Percentiles rank a stretch among this genome's conserved stretches.
Evolutionary conservation across 92 coral and sea anemone species (phyloP).

Genomic region (Umimayanthus chanpuru): DNA sequence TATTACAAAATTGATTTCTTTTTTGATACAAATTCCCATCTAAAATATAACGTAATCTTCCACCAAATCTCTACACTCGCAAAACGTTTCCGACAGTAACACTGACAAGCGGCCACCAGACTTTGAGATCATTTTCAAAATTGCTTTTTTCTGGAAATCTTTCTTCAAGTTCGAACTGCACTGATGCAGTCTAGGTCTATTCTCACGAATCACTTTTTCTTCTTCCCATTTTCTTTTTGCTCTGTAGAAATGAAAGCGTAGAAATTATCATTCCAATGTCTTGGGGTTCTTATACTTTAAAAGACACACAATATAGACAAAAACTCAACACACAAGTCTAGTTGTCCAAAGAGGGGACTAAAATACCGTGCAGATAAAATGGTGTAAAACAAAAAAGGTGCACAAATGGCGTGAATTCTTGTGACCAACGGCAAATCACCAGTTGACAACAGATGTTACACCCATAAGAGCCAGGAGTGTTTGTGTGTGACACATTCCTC

Average conservation of each 20-base stretch:
- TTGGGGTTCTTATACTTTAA: background rate
- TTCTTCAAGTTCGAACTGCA: background rate
- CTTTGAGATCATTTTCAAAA: background rate
- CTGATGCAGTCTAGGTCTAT: background rate
- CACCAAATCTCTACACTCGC: background rate
- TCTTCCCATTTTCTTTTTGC: slow-evolving; percentile 36
- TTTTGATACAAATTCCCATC: background rate
- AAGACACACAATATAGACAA: background rate
- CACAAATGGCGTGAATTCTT: background rate
- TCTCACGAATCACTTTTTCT: slow-evolving; percentile 40
- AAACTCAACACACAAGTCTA: background rate
- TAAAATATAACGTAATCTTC: too few relatives aligned
- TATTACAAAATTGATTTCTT: background rate
- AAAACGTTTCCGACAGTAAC: background rate
- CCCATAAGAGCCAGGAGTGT: too few relatives aligned
- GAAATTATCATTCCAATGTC: background rate
- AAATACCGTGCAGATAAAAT: background rate
- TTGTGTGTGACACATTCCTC: background rate
- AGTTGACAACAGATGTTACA: too few relatives aligned
- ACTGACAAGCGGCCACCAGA: background rate
- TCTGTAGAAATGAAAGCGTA: slow-evolving; percentile 34
- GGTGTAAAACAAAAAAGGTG: background rate
- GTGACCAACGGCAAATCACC: background rate
- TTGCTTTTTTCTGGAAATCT: background rate
- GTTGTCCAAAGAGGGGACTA: background rate